Conservation (phyloP, 2,797 vertebrate species). For the Takifugu ocellatus region DNA sequence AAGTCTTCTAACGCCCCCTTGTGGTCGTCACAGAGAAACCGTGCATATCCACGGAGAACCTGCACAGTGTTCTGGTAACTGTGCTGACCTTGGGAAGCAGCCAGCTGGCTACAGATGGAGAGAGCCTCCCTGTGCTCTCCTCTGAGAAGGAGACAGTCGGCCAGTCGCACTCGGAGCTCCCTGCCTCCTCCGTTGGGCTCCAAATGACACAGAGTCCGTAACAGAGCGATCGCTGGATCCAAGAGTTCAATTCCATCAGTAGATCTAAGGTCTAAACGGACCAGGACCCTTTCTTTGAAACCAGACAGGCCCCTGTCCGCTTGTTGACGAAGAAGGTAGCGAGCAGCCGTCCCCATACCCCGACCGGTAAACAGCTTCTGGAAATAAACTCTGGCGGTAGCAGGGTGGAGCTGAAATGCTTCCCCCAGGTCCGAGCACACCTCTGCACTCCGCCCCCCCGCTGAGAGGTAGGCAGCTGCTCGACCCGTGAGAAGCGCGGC, state of each 20-base stretch:
- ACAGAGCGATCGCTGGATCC: conserved; percentile 72
- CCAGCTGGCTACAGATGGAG: conserved; percentile 83
- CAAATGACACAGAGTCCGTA: conserved; percentile 82
- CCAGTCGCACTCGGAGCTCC: conserved; percentile 81
- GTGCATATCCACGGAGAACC: conserved; percentile 86
- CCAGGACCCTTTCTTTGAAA: conserved; percentile 80
- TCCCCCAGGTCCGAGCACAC: conserved; percentile 77
- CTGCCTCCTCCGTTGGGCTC: conserved; percentile 69
- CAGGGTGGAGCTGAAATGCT: conserved; percentile 79
- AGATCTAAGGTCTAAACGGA: conserved; percentile 79
- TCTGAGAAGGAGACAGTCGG: conserved; percentile 86
- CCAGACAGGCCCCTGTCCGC: conserved; percentile 77
- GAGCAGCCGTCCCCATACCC: conserved; percentile 56
- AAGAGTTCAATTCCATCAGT: conserved; percentile 78
- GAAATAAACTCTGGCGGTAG: conserved; percentile 71
- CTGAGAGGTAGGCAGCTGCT: conserved; percentile 81
- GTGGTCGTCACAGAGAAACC: conserved; percentile 77
- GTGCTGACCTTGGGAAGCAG: conserved; percentile 65
- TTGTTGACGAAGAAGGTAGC: conserved; percentile 71
- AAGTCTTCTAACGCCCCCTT: conserved; percentile 84
- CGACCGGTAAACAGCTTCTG: conserved; percentile 73
- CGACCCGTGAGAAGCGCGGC: conserved; percentile 76
- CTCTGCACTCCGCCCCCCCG: conserved; percentile 68
- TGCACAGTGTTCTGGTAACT: conserved; percentile 86
- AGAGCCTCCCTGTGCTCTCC: conserved; percentile 77